Evolutionary conservation across 2,888 invertebrate species (phyloP).

Genomic region (Hydroisotoma schaefferi): DNA sequence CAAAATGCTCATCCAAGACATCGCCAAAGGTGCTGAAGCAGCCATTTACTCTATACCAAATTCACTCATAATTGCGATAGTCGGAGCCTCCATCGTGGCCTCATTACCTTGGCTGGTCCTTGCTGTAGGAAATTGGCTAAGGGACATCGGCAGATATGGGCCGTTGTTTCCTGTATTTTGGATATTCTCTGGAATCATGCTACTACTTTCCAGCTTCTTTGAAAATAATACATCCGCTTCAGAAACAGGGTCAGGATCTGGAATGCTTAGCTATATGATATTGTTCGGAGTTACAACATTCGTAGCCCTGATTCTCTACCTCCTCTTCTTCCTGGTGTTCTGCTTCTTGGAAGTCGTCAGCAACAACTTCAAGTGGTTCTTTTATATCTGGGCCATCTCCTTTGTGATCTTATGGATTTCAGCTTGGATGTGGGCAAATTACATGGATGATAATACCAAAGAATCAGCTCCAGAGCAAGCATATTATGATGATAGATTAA

Average conservation of each 20-base stretch:
- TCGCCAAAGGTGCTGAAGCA: background rate
- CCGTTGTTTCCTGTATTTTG: conserved; percentile 22
- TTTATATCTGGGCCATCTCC: background rate
- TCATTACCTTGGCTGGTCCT: background rate
- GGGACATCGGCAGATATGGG: conserved; percentile 18
- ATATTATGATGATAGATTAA: too few relatives aligned
- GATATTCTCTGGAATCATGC: conserved; percentile 6
- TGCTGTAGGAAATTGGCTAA: conserved; percentile 10
- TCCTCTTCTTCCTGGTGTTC: conserved; percentile 18
- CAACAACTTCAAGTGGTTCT: conserved; percentile 10
- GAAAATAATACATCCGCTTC: conserved; percentile 4
- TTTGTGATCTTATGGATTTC: conserved; percentile 11
- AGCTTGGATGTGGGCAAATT: too few relatives aligned
- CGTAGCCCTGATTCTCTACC: conserved; percentile 12
- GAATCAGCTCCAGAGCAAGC: too few relatives aligned
- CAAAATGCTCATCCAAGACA: background rate
- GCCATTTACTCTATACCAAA: conserved; percentile 5
- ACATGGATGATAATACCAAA: too few relatives aligned
- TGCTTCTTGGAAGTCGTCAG: conserved; percentile 17
- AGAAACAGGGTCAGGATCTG: background rate
- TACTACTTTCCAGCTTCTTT: conserved; percentile 1
- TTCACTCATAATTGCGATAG: conserved; percentile 12
- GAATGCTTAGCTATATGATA: background rate
- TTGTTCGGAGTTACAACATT: conserved; percentile 11
- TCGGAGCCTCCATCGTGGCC: conserved; percentile 15